phyloP scores from a whole-genome alignment of 1,140 invertebrate species.

The Homalodisca vitripennis region DNA sequence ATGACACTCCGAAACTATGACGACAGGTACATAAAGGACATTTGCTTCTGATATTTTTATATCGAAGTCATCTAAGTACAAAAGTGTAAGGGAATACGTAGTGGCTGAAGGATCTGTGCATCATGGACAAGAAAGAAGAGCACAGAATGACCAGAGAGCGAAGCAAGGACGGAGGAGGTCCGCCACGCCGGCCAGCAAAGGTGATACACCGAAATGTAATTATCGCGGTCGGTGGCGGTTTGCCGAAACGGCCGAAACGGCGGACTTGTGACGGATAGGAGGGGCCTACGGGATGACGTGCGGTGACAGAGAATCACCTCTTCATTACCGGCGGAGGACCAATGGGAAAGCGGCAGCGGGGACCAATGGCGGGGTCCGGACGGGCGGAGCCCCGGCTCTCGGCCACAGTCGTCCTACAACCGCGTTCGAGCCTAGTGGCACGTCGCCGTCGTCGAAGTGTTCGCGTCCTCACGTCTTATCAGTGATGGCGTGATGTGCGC shows the following conservation, averaged over 20 bases:
- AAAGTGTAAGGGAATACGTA: no score
- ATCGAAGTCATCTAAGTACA: no score
- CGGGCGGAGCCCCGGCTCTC: background rate
- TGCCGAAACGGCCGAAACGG: no score
- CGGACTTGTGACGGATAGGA: constrained; percentile 20
- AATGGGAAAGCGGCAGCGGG: background rate
- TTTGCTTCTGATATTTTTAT: no score
- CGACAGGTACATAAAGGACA: no score
- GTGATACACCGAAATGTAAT: no score
- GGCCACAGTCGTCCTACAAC: constrained; percentile 4
- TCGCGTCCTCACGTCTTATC: background rate
- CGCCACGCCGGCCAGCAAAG: background rate
- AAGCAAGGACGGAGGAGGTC: no score
- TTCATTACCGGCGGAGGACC: background rate
- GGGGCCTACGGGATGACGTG: constrained; percentile 14
- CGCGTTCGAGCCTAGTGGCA: background rate
- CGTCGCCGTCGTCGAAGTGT: background rate
- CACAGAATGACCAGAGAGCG: no score
- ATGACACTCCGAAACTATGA: no score
- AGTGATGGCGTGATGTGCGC: constrained; percentile 3
- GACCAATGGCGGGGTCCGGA: constrained; percentile 7
- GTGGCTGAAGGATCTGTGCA: no score
- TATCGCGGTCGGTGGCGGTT: no score
- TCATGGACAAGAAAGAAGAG: no score
- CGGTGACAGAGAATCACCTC: constrained; percentile 12